A percentile compares a stretch with the other conserved stretches of the same genome.
Conservation (phyloP, 2,888 invertebrate genomes). For the Athrips mouffetella region DNA sequence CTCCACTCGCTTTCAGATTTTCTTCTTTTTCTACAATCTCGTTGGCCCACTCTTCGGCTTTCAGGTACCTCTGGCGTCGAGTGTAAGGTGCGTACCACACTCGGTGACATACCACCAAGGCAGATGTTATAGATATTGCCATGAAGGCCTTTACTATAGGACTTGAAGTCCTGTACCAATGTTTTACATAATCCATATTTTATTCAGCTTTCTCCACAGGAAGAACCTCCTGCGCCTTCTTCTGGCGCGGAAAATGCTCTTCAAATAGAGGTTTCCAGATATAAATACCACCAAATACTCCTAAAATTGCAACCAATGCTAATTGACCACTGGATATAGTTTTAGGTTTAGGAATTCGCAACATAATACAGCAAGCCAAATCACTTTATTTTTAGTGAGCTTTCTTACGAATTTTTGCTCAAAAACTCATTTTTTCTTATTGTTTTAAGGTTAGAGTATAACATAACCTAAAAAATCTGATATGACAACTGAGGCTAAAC, state of each 20-base stretch:
- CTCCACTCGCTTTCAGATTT: conserved; percentile 21
- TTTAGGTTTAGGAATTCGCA: conserved; percentile 64
- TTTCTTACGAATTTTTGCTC: not conserved
- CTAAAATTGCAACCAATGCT: conserved; percentile 56
- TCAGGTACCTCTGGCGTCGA: conserved; percentile 37
- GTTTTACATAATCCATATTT: conserved; percentile 41
- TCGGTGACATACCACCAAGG: conserved; percentile 42
- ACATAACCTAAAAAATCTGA: not conserved
- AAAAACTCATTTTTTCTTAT: not conserved
- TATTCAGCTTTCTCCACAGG: conserved; percentile 23
- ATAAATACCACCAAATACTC: conserved; percentile 67
- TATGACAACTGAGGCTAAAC: no score
- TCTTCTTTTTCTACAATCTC: conserved; percentile 59
- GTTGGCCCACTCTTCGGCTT: conserved; percentile 62
- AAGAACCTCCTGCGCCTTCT: conserved; percentile 19
- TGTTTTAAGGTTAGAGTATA: not conserved
- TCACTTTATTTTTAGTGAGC: not conserved
- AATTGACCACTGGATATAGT: conserved; percentile 61
- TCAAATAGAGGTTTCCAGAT: conserved; percentile 72
- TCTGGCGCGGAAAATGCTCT: conserved; percentile 38
- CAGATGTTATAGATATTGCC: conserved; percentile 56
- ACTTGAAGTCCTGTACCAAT: conserved; percentile 45
- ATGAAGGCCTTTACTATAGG: conserved; percentile 56
- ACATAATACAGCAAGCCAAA: conserved; percentile 24
- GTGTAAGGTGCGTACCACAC: conserved; percentile 45